A percentile compares a stretch with the other conserved stretches of the same genome.
Conservation (phyloP, 92 coral and sea anemone species). For the Diadumene lineata region DNA sequence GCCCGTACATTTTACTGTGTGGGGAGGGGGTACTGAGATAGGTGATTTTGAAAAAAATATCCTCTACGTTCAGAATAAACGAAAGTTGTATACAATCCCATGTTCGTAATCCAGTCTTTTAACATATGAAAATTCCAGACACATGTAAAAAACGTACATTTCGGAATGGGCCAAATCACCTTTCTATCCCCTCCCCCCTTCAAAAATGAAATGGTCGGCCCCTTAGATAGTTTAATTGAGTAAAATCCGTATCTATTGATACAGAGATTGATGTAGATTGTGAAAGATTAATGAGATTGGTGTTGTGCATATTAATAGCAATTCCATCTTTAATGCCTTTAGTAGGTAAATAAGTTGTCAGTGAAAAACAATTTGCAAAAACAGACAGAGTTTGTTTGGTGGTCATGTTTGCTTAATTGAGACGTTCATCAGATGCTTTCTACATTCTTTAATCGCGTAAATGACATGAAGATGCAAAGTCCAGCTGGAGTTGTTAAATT, state of each 20-base stretch:
- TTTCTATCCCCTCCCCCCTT: too few species aligned
- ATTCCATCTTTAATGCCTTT: background rate
- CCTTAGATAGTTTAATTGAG: conserved; percentile 17
- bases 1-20: too few species aligned
- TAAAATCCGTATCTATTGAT: conserved; percentile 18
- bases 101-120: too few species aligned
- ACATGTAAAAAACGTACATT: too few species aligned
- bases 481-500: background rate
- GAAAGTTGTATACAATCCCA: too few species aligned
- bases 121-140: too few species aligned
- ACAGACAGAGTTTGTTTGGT: conserved; percentile 26
- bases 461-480: background rate
- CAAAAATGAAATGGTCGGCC: background rate
- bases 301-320: conserved; percentile 23
- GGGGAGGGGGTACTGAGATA: too few species aligned
- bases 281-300: conserved; percentile 27
- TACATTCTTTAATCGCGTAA: background rate
- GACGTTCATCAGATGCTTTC: conserved; percentile 16
- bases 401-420: conserved; percentile 22
- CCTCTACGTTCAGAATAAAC: too few species aligned
- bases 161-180: too few species aligned
- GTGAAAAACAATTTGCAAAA: conserved; percentile 18
- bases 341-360: conserved; percentile 26
- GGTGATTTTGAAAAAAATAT: too few species aligned
- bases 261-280: conserved; percentile 24